These are phyloP conservation scores for Upupa epops DNA, from an alignment of 2,113 vertebrate genomes.

Conservation along the genomic window DNA sequence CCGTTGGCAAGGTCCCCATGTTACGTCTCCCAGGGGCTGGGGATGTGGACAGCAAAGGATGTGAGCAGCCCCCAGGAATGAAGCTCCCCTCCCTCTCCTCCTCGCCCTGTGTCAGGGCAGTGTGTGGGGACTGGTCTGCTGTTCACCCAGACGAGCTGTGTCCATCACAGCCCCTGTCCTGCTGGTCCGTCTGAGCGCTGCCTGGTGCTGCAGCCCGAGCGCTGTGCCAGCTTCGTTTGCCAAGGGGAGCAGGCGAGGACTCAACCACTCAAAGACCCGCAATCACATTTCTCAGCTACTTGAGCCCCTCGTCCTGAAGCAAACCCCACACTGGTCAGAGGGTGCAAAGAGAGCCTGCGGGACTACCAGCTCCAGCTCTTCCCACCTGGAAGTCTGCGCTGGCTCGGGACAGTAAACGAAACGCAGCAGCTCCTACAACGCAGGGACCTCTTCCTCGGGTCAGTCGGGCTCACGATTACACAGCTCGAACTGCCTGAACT, in stretches of 20 bases:
- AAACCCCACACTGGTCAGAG: not conserved
- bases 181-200: fast-evolving
- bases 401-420: conserved; percentile 16
- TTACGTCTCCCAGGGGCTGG: not conserved
- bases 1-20: not conserved
- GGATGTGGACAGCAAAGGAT: not conserved
- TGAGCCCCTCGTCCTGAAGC: not conserved
- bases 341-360: not conserved
- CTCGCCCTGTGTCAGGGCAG: fast-evolving
- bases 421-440: not conserved
- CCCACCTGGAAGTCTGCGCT: conserved; percentile 11
- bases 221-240: not conserved
- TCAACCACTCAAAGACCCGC: not conserved
- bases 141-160: fast-evolving
- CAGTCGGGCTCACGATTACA: not conserved
- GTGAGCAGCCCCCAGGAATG: not conserved
- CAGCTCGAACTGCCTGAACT: not conserved
- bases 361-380: conserved; percentile 31
- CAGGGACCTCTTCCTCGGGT: not conserved
- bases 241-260: not conserved
- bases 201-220: not conserved
- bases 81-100: not conserved
- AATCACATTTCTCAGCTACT: not conserved
- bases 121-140: not conserved
- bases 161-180: not conserved